Conservation (phyloP, 2,113 vertebrate genomes). For the Chamaea fasciata region DNA sequence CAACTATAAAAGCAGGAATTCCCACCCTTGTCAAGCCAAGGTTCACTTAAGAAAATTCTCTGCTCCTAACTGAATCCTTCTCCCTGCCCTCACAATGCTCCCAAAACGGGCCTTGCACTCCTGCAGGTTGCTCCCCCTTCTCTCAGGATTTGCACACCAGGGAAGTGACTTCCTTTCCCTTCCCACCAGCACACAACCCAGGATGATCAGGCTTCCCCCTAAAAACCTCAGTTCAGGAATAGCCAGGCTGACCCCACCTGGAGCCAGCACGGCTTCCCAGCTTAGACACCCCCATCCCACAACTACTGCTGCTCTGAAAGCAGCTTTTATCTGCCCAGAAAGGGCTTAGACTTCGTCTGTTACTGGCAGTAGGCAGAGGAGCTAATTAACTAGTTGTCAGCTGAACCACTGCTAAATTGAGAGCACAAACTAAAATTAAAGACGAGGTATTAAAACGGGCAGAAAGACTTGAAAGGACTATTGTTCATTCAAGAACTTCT, state of each 20-base stretch:
- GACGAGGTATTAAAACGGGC: background rate
- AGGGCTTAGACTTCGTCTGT: background rate
- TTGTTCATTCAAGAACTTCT: background rate
- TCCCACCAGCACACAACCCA: background rate
- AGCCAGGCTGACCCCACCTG: background rate
- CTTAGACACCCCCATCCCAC: background rate
- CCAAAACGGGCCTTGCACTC: background rate
- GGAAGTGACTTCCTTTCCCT: background rate
- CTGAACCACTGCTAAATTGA: background rate
- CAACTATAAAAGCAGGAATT: background rate
- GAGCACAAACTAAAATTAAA: background rate
- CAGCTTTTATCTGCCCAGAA: background rate
- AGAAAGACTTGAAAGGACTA: background rate
- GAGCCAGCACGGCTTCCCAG: background rate
- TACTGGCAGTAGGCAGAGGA: background rate
- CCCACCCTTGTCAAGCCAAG: background rate
- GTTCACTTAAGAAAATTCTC: background rate
- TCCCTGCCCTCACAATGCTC: background rate
- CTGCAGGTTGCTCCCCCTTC: no score
- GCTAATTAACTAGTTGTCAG: background rate
- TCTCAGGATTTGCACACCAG: background rate
- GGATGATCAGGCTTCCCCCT: background rate
- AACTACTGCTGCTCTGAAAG: background rate
- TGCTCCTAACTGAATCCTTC: background rate
- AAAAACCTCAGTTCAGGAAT: background rate